Evolutionary conservation across 2,888 invertebrate species (phyloP).

Genomic region (Conchocele bisecta): DNA sequence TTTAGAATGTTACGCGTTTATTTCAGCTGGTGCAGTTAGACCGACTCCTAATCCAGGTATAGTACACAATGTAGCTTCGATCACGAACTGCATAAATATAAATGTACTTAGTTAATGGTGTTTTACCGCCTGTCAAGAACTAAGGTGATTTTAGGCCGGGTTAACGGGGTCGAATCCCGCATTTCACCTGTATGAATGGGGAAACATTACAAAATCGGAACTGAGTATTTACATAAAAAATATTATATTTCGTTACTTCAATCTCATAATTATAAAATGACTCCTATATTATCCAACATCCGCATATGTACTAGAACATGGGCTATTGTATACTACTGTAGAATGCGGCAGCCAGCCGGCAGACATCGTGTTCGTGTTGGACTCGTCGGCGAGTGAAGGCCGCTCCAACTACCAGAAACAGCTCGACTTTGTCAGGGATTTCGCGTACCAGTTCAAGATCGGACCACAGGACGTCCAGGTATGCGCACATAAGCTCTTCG

Average conservation of each 20-base stretch:
- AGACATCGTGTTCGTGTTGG: conserved; percentile 64
- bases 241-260: too few relatives aligned
- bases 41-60: conserved; percentile 7
- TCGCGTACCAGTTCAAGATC: conserved; percentile 55
- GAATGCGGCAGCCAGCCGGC: conserved; percentile 56
- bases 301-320: neutral
- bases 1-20: too few relatives aligned
- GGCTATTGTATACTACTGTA: conserved; percentile 12
- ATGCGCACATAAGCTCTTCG: neutral
- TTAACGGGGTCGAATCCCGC: too few relatives aligned
- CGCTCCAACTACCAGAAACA: conserved; percentile 57
- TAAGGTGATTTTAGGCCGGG: too few relatives aligned
- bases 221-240: too few relatives aligned
- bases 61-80: neutral
- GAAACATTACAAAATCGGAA: too few relatives aligned
- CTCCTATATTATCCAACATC: too few relatives aligned
- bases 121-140: too few relatives aligned
- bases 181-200: too few relatives aligned
- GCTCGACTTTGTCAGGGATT: conserved; percentile 57
- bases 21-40: neutral
- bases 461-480: conserved; percentile 56
- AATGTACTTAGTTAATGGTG: too few relatives aligned
- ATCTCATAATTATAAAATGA: too few relatives aligned
- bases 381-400: conserved; percentile 62
- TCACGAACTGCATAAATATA: too few relatives aligned